Evolutionary conservation across 2,888 invertebrate species (phyloP), one percentile per base, ranked within the genome.

Genomic region (Drosophila niveifrons): DNA sequence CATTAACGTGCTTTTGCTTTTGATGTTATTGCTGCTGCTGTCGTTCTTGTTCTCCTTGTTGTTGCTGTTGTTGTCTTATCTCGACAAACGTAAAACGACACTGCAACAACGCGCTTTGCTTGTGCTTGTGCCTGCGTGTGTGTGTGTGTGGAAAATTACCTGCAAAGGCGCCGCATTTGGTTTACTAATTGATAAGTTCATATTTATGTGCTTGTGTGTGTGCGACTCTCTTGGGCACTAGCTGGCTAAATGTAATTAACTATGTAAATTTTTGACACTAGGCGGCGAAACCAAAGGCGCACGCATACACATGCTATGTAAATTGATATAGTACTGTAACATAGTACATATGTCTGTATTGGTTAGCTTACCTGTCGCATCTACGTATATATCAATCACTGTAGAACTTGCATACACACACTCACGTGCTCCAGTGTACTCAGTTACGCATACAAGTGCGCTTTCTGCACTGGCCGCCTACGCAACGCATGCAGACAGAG

Each of bases 361-460:
- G 17, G 31, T 55, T 29, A 13, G 47, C 57, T 83, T 87, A 87
- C 83, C 83, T 83, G 83, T 87, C 83, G 87, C 87, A 72, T 84
- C 72, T 52, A 65, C 74, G 57, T 64, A 56, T 74, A 53, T 64
- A 56, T 74, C 66, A 73, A 73, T 77, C 59, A 77, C 56, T 72
- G 70, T 56, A 76, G 31, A 53, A 55, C 55, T 55, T 7, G 46
- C 50, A 34, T 11, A 36, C 10, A 23, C 23, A 23, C 23, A 23
- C 23, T 23, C 23, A 23, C 23, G 23, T 23, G 23, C 23, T 23
- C 23, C 23, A 17, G 11, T 31, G 10, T 39, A 11, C 29, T 36
- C 29, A 36, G 17, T 15, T 7, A 31, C 44, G 29, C 28, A 41
- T 11, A 44, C 50, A 52, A 41, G 23, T 51, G 46, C 63, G 44